Evolutionary conservation across 1,140 invertebrate species (phyloP), one percentile per base, ranked within the genome.

Genomic region (Drosophila seguyi): DNA sequence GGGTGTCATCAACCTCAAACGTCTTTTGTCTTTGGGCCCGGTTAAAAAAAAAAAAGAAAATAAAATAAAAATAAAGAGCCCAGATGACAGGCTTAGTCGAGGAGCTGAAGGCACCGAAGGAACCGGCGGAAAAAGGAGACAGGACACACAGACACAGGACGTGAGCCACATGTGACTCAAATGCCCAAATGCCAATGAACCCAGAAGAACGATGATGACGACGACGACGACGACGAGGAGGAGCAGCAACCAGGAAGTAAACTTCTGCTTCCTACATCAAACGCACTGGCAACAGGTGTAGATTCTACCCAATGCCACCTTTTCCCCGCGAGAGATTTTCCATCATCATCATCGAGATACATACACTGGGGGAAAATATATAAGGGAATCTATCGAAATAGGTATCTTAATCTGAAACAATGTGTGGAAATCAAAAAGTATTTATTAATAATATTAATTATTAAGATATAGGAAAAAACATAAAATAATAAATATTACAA

Each of bases 1-100:
- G 66, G 59, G 83, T 88, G 84, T 87, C 84, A 87, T 88, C 84
- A 88, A 87, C 84, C 84, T 72, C 66, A 59, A 72, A 72, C 68
- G 68, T 72, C 68, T 87, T 84, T 90, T 81, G 67, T 80, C 84
- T 81, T 86, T 88, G 76, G 86, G 76, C 81, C 62, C 57, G 34
- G 67, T 66, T 47, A 58, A 69, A 58, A 56, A 25, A 34, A 29
- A 55, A 20, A 44, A 13, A n/a, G n/a, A 13, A 44, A 47, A 47
- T n/a, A 58, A 58, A 72, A 71, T 25, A 56, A 71, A 58, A 71
- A 71, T 53, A 71, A 61, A 62, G 59, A 48, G 61, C 41, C 47
- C 83, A 87, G 79, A 87, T 87, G 83, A 88, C 84, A 87, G 82
- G 39, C 73, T 75, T 75, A 75, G 69, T 75, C 36, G 73, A 66